Evolutionary conservation across 2,113 vertebrate genomes (phyloP).

Genomic region (Rafetus swinhoei): DNA sequence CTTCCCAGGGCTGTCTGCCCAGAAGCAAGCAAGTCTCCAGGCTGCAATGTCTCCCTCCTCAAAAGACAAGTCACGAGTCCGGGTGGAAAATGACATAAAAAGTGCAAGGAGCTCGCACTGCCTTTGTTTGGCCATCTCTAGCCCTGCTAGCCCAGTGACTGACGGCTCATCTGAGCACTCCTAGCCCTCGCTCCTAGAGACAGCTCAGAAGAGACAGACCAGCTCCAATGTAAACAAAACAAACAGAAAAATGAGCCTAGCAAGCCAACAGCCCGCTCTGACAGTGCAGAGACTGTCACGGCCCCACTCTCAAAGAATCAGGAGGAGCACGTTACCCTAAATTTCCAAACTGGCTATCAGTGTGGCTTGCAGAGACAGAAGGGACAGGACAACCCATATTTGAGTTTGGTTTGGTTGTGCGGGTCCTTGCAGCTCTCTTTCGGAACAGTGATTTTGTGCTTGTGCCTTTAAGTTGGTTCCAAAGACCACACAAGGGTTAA

Average conservation of each 20-base stretch:
- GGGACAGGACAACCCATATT: not conserved
- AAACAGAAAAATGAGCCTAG: not conserved
- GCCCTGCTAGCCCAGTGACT: not conserved
- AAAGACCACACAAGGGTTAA: slow-evolving; percentile 75
- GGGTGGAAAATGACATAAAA: not conserved
- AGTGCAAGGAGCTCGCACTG: slow-evolving; percentile 48
- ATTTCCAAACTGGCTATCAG: not conserved
- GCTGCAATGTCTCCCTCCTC: not conserved
- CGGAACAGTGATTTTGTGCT: not conserved
- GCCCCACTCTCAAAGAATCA: not conserved
- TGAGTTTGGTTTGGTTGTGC: not conserved
- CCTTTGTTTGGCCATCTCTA: slow-evolving; percentile 35
- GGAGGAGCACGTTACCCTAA: not conserved
- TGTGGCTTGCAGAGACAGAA: not conserved
- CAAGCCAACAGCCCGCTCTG: fast-evolving
- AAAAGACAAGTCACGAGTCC: not conserved
- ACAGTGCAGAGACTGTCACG: fast-evolving
- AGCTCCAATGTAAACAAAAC: not conserved
- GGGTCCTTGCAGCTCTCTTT: fast-evolving
- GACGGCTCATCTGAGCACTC: not conserved
- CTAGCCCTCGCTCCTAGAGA: not conserved
- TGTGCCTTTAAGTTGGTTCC: slow-evolving; percentile 41
- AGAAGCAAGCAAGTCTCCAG: not conserved
- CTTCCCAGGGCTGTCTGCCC: not conserved
- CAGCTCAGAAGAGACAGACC: fast-evolving